Percentiles rank a stretch among this genome's conserved stretches.
Conservation (phyloP, 2,113 vertebrate genomes). For the Sylvicapra grimmia region DNA sequence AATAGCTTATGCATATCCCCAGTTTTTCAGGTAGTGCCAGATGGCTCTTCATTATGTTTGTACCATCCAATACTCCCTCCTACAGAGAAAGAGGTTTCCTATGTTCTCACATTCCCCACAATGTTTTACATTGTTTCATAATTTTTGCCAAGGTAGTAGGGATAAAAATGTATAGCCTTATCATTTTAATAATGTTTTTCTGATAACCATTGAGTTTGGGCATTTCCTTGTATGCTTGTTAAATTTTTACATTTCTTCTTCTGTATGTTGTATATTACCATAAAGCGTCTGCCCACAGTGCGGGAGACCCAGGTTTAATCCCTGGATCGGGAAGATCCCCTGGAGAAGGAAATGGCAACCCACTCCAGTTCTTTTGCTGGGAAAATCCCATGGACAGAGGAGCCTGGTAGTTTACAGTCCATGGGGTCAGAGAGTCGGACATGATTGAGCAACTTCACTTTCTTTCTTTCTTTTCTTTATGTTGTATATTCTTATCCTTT, state of each 20-base stretch:
- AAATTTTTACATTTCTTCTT: not conserved
- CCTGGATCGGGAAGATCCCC: rapidly evolving
- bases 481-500: not conserved
- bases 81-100: not conserved
- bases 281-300: not conserved
- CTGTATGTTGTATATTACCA: not conserved
- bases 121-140: not conserved
- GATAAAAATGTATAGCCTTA: not conserved
- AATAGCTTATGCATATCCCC: not conserved
- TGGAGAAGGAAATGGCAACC: not conserved
- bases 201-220: not conserved
- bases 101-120: not conserved
- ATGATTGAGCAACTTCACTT: not conserved
- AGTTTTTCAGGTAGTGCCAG: not conserved
- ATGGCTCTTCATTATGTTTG: not conserved
- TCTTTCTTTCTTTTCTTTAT: not conserved
- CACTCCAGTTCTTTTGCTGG: not conserved
- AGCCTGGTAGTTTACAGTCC: not conserved
- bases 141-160: not conserved
- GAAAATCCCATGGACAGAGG: not conserved
- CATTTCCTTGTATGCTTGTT: not conserved
- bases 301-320: not conserved
- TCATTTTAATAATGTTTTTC: not conserved
- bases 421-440: not conserved
- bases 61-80: not conserved